Evolutionary conservation across 2,113 vertebrate genomes (phyloP).

Genomic region (Xerus inauris): DNA sequence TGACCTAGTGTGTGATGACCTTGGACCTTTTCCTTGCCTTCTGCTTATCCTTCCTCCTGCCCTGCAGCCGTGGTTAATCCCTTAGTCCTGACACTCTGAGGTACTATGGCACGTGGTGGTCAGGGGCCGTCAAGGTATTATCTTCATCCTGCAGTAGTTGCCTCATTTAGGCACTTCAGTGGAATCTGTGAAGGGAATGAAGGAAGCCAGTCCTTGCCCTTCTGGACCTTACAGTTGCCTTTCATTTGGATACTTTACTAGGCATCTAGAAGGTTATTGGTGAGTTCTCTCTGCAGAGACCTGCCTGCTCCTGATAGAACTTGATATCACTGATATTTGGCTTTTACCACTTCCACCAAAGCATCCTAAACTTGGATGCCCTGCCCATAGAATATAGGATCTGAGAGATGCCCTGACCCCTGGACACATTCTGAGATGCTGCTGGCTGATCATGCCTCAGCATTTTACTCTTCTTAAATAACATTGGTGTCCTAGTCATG

Average conservation of each 20-base stretch:
- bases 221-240: not conserved
- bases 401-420: not conserved
- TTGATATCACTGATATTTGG: not conserved
- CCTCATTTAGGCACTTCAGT: not conserved
- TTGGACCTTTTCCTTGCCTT: fast-evolving
- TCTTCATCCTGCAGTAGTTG: not conserved
- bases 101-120: fast-evolving
- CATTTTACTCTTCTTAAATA: not conserved
- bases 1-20: no score
- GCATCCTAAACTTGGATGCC: not conserved
- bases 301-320: not conserved
- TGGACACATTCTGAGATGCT: not conserved
- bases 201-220: not conserved
- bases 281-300: not conserved
- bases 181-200: no score
- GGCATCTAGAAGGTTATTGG: not conserved
- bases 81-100: not conserved
- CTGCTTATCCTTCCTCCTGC: no score
- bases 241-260: not conserved
- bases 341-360: not conserved
- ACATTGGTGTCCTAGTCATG: not conserved
- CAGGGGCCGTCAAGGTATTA: not conserved
- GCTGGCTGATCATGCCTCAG: not conserved
- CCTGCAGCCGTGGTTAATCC: fast-evolving
- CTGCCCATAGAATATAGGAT: no score